These are phyloP conservation scores for Malurus melanocephalus DNA, from an alignment of 2,113 vertebrate species.

Conservation along the genomic window DNA sequence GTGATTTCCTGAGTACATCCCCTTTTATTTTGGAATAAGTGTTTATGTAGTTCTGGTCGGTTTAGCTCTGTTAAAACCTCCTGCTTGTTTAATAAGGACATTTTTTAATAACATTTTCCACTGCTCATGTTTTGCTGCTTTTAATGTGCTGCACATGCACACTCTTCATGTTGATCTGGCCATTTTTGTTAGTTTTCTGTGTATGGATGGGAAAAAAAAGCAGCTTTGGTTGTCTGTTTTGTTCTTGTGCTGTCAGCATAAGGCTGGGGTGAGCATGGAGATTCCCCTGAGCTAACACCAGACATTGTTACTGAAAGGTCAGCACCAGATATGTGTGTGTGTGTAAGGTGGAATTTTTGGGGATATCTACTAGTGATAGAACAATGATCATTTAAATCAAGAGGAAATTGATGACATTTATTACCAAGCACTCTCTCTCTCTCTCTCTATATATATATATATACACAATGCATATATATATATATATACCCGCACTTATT, in stretches of 20 bases:
- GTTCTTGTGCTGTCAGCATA: not conserved
- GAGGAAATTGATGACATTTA: not conserved
- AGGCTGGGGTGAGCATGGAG: not conserved
- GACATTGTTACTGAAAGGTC: not conserved
- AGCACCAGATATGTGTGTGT: not conserved
- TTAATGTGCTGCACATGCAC: not conserved
- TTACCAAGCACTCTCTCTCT: not conserved
- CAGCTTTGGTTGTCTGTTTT: not conserved
- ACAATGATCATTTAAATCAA: not conserved
- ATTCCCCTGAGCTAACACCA: not conserved
- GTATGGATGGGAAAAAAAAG: not conserved
- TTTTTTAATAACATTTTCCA: constrained; percentile 7
- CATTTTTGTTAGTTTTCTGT: not conserved
- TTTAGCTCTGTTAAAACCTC: not conserved
- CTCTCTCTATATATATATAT: not conserved
- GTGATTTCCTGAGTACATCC: not conserved
- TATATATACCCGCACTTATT: not conserved
- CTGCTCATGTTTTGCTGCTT: not conserved
- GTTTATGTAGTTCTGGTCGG: not conserved
- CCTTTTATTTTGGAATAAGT: not conserved
- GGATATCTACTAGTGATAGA: constrained; percentile 19
- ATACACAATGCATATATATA: not conserved
- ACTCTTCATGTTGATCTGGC: not conserved
- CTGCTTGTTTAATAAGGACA: not conserved
- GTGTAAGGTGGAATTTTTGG: not conserved